Evolutionary conservation across 2,888 invertebrate species (phyloP), one percentile per base, ranked within the genome.

Genomic region (Ephialtes manifestator): DNA sequence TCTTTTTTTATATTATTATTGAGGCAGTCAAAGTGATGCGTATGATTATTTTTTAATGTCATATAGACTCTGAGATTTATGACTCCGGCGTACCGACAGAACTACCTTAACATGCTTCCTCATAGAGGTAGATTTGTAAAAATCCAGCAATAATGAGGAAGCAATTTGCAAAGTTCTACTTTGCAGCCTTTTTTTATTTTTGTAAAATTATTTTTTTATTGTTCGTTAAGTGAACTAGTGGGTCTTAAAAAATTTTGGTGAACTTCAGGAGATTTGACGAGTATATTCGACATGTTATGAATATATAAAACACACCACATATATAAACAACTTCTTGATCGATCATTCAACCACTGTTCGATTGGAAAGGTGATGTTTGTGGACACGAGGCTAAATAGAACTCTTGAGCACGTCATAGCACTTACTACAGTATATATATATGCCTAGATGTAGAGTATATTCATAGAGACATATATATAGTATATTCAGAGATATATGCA

Each of bases 311-410:
- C 28, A 58, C 5, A 18, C 20, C 20, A 35, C 11, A 63, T 18
- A 20, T 18, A 18, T 24, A 65, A 39, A 31, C 4, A 67, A 24
- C 39, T 67, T 48, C 58, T 68, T 68, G 48, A 83, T 83, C 74
- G 67, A 74, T 78, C 67, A 78, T 67, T 28, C 51, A 48, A 15
- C 15, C 65, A 39, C 77, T 35, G 7, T 15, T n/a, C 67, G 74
- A 74, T 81, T 81, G 67, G 67, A 81, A 81, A 74, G 67, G 74
- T 81, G 72, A 65, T 60, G 75, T 31, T n/a, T 39, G 28, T 43
- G 20, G 15, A 60, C 63, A 15, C 75, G 75, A 75, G 75, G 63
- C 35, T 63, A 48, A 48, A 51, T 35, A 46, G 63, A 75, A 63
- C 31, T 60, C 63, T 63, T 35, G 11, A 74, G 46, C 60, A 43